Base-by-base conservation (phyloP, 1,140 invertebrate species). In the Polyergus mexicanus region DNA sequence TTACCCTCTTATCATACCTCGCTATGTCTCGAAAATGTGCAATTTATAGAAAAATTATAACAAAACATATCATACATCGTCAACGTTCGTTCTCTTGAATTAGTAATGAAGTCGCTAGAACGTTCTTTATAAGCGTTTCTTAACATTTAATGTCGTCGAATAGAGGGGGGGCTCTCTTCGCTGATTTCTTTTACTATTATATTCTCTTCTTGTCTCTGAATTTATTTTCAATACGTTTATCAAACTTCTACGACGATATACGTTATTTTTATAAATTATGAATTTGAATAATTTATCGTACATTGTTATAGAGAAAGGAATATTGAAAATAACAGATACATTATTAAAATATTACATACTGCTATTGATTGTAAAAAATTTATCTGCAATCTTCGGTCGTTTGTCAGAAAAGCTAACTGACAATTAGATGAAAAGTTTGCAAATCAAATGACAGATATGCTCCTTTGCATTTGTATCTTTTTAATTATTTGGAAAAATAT, bases 71-170 rank as follows among this genome's bases (percentile, higher is more conserved):
- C 13, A 19, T 71, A 44, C 25, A 32, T 72, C 47, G 38, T 83
- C 38, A 51, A 77, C 44, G 71, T 28, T 25, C 28, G 4, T 65
- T 41, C 32, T 76, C 58, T 3, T 84, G 44, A 62, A 84, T 84
- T 41, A 77, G 6, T 76, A 76, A 84, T 54, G 32, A 76, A 19
- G 32, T 25, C 54, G 38, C 25, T 60, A 69, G 19, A 44, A 44
- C 25, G 54, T 44, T 58, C 77, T 38, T 51, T 1, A 51, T 51
- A 32, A 58, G n/a, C 35, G 22, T 71, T 44, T 19, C 13, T 83
- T 65, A 84, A 84, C 58, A 76, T 77, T 77, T 76, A 54, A 84
- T 77, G 22, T 63, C 41, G 22, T 69, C 32, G 11, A 22, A 44
- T n/a, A 44, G 54, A 38, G 38, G 25, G 7, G 7, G 65, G 25